Conservation (phyloP, 2,797 vertebrate genomes). For the Phataginus tetradactyla region DNA sequence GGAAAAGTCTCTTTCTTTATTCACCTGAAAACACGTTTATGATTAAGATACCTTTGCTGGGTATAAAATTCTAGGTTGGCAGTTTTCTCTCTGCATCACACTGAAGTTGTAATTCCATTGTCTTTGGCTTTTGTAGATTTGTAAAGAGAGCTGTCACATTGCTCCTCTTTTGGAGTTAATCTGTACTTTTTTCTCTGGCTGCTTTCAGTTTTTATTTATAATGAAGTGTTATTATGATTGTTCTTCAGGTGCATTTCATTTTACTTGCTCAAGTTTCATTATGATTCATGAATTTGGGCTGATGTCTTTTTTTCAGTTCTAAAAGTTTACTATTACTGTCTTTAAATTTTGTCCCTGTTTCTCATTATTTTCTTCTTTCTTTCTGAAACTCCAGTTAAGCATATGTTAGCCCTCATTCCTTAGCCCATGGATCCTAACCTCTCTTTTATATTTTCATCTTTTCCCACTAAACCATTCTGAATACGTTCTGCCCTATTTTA, state of each 20-base stretch:
- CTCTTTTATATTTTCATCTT: background rate
- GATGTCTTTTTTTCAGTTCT: background rate
- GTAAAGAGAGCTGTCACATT: background rate
- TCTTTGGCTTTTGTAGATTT: background rate
- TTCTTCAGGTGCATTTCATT: background rate
- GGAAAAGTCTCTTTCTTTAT: background rate
- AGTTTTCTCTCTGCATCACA: background rate
- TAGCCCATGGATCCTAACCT: background rate
- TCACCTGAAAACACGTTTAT: background rate
- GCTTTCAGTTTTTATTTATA: background rate
- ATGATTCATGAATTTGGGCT: background rate
- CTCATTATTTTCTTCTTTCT: background rate
- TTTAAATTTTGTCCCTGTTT: background rate
- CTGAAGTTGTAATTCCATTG: background rate
- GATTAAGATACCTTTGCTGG: background rate
- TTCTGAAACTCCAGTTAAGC: background rate
- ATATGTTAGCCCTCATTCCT: background rate
- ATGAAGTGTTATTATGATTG: background rate
- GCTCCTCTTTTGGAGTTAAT: background rate
- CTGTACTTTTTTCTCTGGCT: background rate
- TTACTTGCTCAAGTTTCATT: constrained; percentile 28
- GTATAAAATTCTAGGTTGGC: constrained; percentile 15
- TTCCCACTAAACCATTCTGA: background rate
- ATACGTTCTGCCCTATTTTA: background rate
- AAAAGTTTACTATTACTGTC: background rate